Conservation (phyloP, 2,797 vertebrate species). For the Sebastes flavidus region DNA sequence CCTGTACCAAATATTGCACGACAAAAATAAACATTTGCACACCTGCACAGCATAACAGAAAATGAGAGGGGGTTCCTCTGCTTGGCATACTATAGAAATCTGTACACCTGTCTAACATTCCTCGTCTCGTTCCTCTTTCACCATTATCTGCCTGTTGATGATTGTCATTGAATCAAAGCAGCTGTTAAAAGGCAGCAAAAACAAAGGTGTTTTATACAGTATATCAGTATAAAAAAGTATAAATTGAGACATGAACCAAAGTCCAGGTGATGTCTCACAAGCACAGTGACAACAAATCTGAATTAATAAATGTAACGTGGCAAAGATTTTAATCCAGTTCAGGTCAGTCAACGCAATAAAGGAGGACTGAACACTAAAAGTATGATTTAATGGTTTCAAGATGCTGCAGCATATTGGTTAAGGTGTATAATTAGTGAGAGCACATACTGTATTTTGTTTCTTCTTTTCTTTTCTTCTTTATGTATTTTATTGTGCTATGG, state of each 20-base stretch:
- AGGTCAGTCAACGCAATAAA: neutral
- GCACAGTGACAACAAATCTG: neutral
- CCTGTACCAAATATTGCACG: conserved; percentile 12
- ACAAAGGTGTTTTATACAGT: neutral
- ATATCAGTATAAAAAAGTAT: conserved; percentile 24
- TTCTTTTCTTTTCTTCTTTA: neutral
- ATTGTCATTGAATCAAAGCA: conserved; percentile 3
- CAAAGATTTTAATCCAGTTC: conserved; percentile 9
- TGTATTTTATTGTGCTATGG: neutral
- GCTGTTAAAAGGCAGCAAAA: conserved; percentile 8
- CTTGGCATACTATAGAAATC: neutral
- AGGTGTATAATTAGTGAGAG: neutral
- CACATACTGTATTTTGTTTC: neutral
- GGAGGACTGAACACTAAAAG: neutral
- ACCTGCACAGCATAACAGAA: conserved; percentile 17
- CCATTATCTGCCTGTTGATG: neutral
- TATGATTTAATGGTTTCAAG: neutral
- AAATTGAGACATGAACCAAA: conserved; percentile 25
- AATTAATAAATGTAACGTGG: neutral
- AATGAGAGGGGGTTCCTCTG: neutral
- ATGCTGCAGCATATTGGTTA: neutral
- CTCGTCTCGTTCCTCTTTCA: neutral
- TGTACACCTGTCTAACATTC: neutral
- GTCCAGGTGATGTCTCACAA: neutral
- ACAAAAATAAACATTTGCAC: conserved; percentile 28